phyloP scores from a whole-genome alignment of 1,140 invertebrate genomes.

The Parapsyche elsis region DNA sequence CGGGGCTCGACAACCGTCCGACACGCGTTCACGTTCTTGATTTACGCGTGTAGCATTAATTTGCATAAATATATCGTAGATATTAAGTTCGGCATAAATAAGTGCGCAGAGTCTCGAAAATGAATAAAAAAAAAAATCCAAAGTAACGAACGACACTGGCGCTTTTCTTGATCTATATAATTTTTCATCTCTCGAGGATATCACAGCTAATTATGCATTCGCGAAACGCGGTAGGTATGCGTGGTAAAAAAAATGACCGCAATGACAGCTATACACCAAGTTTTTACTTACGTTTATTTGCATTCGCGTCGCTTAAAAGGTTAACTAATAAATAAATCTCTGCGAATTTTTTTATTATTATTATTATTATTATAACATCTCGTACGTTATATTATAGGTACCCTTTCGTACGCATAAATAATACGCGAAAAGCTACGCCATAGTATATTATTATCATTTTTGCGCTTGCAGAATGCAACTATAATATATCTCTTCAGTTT shows the following conservation, averaged over 20 bases:
- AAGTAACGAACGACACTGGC: not conserved
- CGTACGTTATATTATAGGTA: not conserved
- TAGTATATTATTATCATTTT: no score
- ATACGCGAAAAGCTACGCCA: not conserved
- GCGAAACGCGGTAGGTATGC: not conserved
- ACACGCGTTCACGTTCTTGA: not conserved
- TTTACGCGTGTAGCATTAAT: not conserved
- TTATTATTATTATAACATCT: not conserved
- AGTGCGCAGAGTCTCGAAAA: not conserved
- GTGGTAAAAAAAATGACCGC: conserved; percentile 15
- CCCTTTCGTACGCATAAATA: conserved; percentile 10
- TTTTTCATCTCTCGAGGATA: not conserved
- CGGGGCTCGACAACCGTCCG: not conserved
- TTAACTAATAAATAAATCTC: conserved; percentile 1
- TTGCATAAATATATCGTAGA: not conserved
- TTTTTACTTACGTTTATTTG: conserved; percentile 21
- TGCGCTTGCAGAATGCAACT: no score
- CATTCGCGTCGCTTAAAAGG: conserved; percentile 12
- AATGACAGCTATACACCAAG: conserved; percentile 18
- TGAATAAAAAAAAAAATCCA: not conserved
- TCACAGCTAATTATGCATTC: conserved; percentile 21
- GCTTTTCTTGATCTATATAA: conserved; percentile 29
- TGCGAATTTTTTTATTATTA: not conserved
- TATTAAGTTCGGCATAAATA: not conserved
- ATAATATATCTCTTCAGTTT: no score